Evolutionary conservation across 2,797 vertebrate genomes (phyloP), one percentile per base, ranked within the genome.

Genomic region (Clarias laeviceps): DNA sequence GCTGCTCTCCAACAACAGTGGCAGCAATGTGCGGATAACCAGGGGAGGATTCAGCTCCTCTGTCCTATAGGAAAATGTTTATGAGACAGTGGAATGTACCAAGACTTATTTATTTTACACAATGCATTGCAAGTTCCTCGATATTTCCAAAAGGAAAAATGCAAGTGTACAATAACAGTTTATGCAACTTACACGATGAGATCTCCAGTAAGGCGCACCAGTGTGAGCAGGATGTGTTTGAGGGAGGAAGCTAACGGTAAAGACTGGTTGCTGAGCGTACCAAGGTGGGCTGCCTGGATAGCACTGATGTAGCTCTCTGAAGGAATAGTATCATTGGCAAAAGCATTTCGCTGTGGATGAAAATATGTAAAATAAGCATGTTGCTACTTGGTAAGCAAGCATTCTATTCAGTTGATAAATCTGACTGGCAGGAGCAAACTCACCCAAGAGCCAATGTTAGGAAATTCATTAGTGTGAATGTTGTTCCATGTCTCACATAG

Each of bases 401-500:
- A 9, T n/a, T 59, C 22, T 12, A 56, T 18, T 62, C 18, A 50
- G 15, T 18, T 1, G 45, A 22, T 29, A 40, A 37, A 59, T 2
- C 0, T 22, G 18, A 72, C 56, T 20, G 9, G 4, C 20, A 32
- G 87, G 15, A 82, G 34, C 12, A 81, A 29, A 76, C 97, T 84
- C 94, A 99, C 98, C 98, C 98, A 99, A 0, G 98, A 99, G 73
- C 98, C 98, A 5, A 99, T 97, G 92, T 98, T 99, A 65, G 98
- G 98, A 88, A 99, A 99, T 89, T 99, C 98, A 34, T 97, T 99
- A 87, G 98, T 99, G 88, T 96, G 96, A 90, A 99, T 96, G 91
- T 93, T 96, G 91, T 97, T 99, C 98, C 98, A 99, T 0, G 97
- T 97, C 72, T 99, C 98, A 83, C 98, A 99, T 37, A 98, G 91